A percentile compares a stretch with the other conserved stretches of the same genome.
These are phyloP conservation scores for Anolis carolinensis DNA, from an alignment of 2,113 vertebrate genomes.

Conservation along the genomic window DNA sequence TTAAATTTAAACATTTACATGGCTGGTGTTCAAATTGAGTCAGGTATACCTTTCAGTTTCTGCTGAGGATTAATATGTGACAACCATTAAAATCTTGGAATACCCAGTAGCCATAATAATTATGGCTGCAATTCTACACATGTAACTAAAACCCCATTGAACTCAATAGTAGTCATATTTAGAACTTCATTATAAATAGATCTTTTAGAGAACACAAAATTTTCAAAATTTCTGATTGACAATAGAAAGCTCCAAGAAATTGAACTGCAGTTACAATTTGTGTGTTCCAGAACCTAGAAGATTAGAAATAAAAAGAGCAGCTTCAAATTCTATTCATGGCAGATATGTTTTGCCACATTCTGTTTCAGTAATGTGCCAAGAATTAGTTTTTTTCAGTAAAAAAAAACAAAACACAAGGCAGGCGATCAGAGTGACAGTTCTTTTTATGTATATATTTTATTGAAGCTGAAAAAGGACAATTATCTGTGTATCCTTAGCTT, in stretches of 20 bases:
- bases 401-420: background rate
- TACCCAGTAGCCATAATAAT: background rate
- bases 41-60: background rate
- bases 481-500: constrained; percentile 20
- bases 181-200: too few species aligned
- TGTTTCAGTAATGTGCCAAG: background rate
- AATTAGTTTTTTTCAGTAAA: constrained; percentile 9
- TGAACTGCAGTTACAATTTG: background rate
- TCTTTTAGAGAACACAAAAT: background rate
- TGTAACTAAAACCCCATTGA: too few species aligned
- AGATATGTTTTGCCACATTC: background rate
- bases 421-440: background rate
- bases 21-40: background rate
- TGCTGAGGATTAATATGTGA: background rate
- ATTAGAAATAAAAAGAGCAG: background rate
- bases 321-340: background rate
- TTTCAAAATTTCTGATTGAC: background rate
- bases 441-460: background rate
- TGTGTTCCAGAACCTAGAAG: background rate
- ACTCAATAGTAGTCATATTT: too few species aligned
- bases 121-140: background rate
- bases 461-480: constrained; percentile 1
- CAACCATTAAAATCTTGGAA: background rate
- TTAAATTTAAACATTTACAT: background rate
- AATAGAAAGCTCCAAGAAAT: background rate